Conservation (phyloP, 2,797 vertebrate genomes). For the Peromyscus aztecus region DNA sequence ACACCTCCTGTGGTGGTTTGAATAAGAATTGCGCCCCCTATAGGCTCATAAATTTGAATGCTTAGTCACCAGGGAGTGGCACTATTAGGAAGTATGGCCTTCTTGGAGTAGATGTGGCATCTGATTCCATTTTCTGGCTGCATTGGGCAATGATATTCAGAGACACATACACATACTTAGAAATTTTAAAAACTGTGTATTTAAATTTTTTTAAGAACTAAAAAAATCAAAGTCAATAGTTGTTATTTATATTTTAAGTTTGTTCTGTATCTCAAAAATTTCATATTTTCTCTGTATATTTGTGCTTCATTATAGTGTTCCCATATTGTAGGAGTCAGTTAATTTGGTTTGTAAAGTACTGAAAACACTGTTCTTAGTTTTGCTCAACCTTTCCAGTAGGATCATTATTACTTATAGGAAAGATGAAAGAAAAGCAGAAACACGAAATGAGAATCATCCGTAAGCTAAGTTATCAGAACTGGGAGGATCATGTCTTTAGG, state of each 20-base stretch:
- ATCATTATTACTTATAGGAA: not conserved
- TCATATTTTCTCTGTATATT: not conserved
- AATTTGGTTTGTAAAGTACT: slow-evolving; percentile 14
- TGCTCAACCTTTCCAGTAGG: not conserved
- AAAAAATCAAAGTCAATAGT: not conserved
- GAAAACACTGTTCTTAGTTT: not conserved
- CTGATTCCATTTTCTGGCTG: not conserved
- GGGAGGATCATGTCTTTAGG: not conserved
- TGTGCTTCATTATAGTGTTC: not conserved
- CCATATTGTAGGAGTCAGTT: not conserved
- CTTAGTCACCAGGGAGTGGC: no score
- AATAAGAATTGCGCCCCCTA: not conserved
- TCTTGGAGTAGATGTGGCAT: not conserved
- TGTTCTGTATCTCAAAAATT: slow-evolving; percentile 13
- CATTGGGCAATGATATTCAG: not conserved
- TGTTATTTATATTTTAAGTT: slow-evolving; percentile 35
- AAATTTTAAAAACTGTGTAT: not conserved
- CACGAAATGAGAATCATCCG: not conserved
- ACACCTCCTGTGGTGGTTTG: not conserved
- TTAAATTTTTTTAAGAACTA: not conserved
- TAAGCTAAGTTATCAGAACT: not conserved
- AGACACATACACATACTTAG: not conserved
- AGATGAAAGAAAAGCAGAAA: not conserved
- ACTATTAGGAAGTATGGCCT: not conserved
- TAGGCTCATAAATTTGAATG: not conserved